Evolutionary conservation across 1,140 invertebrate genomes (phyloP).

Genomic region (Physella acuta): DNA sequence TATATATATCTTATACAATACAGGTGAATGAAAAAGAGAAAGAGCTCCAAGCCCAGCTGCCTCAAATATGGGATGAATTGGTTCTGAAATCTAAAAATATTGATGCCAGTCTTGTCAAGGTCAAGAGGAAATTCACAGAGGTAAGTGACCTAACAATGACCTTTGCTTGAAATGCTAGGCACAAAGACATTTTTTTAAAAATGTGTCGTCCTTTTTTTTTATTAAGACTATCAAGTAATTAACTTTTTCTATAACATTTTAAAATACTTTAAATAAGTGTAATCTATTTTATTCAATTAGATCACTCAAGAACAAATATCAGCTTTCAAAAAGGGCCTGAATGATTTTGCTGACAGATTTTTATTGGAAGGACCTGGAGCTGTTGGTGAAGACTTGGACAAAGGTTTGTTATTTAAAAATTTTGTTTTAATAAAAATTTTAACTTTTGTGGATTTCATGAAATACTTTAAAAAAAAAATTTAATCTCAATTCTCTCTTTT

Average conservation of each 20-base stretch:
- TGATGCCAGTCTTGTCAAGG: conserved; percentile 58
- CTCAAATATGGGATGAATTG: conserved; percentile 57
- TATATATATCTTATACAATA: too few relatives aligned
- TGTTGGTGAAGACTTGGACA: conserved; percentile 75
- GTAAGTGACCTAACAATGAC: too few relatives aligned
- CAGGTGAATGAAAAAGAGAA: conserved; percentile 54
- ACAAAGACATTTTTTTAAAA: too few relatives aligned
- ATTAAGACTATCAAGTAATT: neutral
- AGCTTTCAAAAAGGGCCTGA: conserved; percentile 70
- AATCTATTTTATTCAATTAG: conserved; percentile 25
- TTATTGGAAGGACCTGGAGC: conserved; percentile 74
- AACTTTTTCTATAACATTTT: neutral
- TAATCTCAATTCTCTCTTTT: too few relatives aligned
- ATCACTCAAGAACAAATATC: conserved; percentile 68
- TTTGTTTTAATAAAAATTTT: neutral
- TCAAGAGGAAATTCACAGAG: conserved; percentile 72
- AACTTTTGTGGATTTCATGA: neutral
- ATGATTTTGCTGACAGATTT: conserved; percentile 73
- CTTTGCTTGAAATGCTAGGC: too few relatives aligned
- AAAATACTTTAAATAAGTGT: neutral
- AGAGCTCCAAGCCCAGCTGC: conserved; percentile 44
- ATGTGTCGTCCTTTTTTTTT: too few relatives aligned
- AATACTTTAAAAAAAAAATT: too few relatives aligned
- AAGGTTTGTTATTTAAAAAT: conserved; percentile 61
- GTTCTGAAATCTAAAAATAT: conserved; percentile 59